phyloP scores from a whole-genome alignment of 2,888 invertebrate species.

The Drosophila colorata region DNA sequence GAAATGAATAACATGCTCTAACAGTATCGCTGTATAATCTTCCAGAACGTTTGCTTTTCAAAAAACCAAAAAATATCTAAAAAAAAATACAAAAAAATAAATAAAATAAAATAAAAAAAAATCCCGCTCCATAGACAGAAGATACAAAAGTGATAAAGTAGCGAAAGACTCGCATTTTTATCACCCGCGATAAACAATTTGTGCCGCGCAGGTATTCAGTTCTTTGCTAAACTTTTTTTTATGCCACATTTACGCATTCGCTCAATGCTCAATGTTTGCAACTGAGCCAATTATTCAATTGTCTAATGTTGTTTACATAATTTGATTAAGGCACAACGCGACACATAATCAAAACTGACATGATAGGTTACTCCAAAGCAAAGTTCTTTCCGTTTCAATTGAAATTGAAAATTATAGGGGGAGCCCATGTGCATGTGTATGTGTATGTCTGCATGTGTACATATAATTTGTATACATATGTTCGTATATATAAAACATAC shows the following conservation, averaged over 20 bases:
- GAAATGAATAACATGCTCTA: no score
- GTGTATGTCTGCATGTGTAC: background rate
- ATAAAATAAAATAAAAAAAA: no score
- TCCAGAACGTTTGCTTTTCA: no score
- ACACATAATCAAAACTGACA: conserved; percentile 74
- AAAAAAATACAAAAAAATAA: no score
- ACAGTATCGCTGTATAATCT: no score
- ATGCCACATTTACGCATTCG: conserved; percentile 32
- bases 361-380: conserved; percentile 77
- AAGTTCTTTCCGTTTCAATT: conserved; percentile 71
- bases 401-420: conserved; percentile 61
- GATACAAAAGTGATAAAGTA: background rate
- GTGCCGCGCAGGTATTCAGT: conserved; percentile 17
- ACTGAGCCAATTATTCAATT: conserved; percentile 76
- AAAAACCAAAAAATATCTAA: no score
- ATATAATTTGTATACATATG: background rate
- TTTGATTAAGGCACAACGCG: conserved; percentile 72
- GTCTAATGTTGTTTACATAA: conserved; percentile 61
- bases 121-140: no score
- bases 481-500: background rate
- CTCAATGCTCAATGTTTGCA: conserved; percentile 38
- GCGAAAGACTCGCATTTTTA: background rate
- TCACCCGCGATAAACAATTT: background rate
- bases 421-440: conserved; percentile 6
- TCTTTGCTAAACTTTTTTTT: conserved; percentile 19